A percentile compares a stretch with the other conserved stretches of the same genome.
Conservation (phyloP, 2,113 vertebrate genomes). For the Cinclus cinclus region DNA sequence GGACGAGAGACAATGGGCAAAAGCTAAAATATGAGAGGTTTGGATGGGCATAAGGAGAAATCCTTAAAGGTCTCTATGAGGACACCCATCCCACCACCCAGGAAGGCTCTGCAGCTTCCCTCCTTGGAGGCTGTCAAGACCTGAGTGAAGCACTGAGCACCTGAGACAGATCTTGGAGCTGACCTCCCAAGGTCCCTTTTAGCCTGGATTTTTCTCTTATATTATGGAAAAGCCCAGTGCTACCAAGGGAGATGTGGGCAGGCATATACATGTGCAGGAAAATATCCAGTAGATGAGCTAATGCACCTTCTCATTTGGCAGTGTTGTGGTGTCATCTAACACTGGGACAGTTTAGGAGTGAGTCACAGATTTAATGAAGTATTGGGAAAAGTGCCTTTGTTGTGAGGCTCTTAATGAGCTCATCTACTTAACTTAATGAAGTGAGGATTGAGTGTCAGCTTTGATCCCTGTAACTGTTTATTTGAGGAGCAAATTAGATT, state of each 20-base stretch:
- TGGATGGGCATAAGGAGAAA: background rate
- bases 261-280: background rate
- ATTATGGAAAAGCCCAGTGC: background rate
- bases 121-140: background rate
- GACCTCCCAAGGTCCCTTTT: background rate
- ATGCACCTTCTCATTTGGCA: background rate
- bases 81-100: background rate
- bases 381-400: background rate
- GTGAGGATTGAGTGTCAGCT: background rate
- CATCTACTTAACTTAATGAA: background rate
- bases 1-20: background rate
- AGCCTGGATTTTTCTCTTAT: background rate
- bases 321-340: background rate
- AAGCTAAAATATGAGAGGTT: background rate
- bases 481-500: background rate
- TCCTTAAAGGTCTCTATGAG: background rate
- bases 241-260: background rate
- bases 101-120: background rate
- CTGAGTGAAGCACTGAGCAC: background rate
- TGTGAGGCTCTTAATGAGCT: background rate
- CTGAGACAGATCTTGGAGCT: background rate
- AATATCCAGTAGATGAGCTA: background rate
- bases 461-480: background rate
- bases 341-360: background rate
- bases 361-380: background rate